Base-by-base conservation (phyloP, 2,797 vertebrate species). In the Myotis vivesi region DNA sequence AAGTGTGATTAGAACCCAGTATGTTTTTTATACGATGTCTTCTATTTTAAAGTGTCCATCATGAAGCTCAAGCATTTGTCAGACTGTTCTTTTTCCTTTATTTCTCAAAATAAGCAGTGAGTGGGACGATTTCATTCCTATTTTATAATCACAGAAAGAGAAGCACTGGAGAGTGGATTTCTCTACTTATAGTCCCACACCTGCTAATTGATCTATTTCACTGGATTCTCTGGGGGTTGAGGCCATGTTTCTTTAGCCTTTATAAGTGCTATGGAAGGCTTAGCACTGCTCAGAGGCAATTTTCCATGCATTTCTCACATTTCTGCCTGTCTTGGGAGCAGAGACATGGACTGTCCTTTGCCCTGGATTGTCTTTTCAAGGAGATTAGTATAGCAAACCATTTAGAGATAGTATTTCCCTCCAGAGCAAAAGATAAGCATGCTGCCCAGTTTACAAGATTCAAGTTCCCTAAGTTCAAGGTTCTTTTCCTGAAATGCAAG, bases 31-130 rank as follows among this genome's bases (percentile, higher is more conserved):
- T 96, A 53, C 62, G 25, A 33, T 82, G 20, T 80, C 71, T 93
- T 87, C 64, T 94, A 90, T 94, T 97, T 97, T 92, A 90, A 87
- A 95, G 36, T 53, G 91, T 94, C 96, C 92, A 91, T 97, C 77
- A 93, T 72, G 72, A 94, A 95, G 84, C 82, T 91, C 53, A 92
- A 95, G 79, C 86, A 87, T 94, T 96, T 97, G 93, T 96, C 87
- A 97, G 95, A 96, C 86, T 94, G 75, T 97, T 96, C 87, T 96
- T 96, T 97, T 95, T 44, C 85, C 59, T 97, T 96, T 95, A 91
- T 92, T 97, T 95, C 96, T 95, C 96, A 97, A 97, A 97, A 97
- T 97, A 96, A 96, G 90, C 53, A 91, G 5, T 69, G 90, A 96
- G 93, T 96, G 92, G 93, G 95, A 59, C 88, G 93, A 93, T 94